Evolutionary conservation across 2,113 vertebrate species (phyloP).

Genomic region (Megaleporinus macrocephalus): DNA sequence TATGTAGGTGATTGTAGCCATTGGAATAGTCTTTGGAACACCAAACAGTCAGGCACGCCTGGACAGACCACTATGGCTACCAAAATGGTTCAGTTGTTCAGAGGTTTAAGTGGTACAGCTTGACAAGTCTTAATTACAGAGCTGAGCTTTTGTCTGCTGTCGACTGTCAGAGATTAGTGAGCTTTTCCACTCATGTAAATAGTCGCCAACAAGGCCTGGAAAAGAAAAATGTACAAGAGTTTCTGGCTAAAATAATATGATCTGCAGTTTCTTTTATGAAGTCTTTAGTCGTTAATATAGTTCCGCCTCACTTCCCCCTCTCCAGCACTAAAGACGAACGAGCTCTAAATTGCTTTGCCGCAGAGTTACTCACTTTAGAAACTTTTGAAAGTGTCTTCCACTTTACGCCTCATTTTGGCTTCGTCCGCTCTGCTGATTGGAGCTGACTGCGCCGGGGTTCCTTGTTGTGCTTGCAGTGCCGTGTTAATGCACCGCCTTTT

Average conservation of each 20-base stretch:
- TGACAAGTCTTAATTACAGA: conserved; percentile 50
- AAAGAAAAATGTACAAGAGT: conserved; percentile 1
- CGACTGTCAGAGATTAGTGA: conserved; percentile 5
- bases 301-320: not conserved
- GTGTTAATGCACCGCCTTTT: conserved; percentile 32
- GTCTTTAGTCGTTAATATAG: not conserved
- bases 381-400: not conserved
- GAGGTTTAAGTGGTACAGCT: no score
- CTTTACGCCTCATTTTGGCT: not conserved
- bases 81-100: no score
- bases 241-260: not conserved
- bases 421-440: not conserved
- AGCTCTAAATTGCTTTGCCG: not conserved
- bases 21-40: no score
- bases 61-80: no score
- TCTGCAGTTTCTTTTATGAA: not conserved
- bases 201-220: conserved; percentile 2
- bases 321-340: conserved; percentile 3
- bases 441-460: not conserved
- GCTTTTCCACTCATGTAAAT: conserved; percentile 18
- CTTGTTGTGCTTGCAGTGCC: conserved; percentile 27
- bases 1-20: no score
- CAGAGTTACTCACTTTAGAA: not conserved
- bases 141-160: not conserved
- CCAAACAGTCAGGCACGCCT: no score